Conservation (phyloP, 2,888 invertebrate genomes). For the Ctena decussata region DNA sequence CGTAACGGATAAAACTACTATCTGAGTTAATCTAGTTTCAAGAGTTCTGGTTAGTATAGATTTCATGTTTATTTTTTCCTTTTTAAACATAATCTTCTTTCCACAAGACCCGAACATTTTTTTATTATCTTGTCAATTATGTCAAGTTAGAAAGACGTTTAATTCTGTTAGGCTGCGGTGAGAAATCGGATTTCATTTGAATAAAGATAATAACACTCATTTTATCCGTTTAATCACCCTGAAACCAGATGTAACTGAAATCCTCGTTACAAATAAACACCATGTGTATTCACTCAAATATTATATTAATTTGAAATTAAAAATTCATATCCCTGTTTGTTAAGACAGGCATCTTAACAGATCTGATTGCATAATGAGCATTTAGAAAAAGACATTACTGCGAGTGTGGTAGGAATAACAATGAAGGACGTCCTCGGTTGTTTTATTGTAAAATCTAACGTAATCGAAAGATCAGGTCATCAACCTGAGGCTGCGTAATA, state of each 20-base stretch:
- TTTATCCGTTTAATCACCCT: slow-evolving; percentile 14
- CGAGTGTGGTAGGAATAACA: neutral
- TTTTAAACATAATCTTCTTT: no score
- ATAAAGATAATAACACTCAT: neutral
- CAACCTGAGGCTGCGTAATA: neutral
- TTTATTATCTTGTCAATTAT: no score
- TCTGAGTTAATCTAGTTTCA: no score
- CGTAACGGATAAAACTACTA: no score
- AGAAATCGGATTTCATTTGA: neutral
- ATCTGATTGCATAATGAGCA: slow-evolving; percentile 2
- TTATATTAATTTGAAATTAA: slow-evolving; percentile 16
- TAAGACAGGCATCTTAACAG: slow-evolving; percentile 5
- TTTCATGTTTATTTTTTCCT: no score
- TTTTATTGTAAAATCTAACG: neutral
- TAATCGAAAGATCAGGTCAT: neutral
- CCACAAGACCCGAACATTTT: no score
- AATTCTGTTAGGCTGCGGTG: neutral
- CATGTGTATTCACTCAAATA: neutral
- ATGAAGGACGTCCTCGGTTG: neutral
- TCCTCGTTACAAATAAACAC: neutral
- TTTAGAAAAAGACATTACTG: neutral
- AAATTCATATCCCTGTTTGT: slow-evolving; percentile 17
- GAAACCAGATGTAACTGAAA: slow-evolving; percentile 9
- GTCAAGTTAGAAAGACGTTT: no score
- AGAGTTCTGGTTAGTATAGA: no score